Conservation (phyloP, 2,113 vertebrate genomes). For the Sinosuthora webbiana region DNA sequence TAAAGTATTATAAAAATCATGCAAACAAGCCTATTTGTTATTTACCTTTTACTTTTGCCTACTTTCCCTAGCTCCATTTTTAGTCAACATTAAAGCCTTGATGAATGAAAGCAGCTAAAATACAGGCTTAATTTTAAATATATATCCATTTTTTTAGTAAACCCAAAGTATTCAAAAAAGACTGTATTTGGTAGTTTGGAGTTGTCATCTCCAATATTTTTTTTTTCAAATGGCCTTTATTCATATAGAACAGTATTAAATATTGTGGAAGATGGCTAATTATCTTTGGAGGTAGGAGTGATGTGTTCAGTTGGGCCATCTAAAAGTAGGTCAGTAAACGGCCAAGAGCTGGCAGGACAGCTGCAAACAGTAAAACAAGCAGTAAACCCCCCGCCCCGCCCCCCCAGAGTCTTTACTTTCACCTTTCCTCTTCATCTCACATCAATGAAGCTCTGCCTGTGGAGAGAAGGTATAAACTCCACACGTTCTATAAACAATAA, state of each 20-base stretch:
- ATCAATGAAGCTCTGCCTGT: rapidly evolving
- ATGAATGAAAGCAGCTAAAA: not conserved
- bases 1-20: not conserved
- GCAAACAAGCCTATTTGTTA: not conserved
- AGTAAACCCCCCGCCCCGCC: not conserved
- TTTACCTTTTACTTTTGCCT: not conserved
- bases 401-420: not conserved
- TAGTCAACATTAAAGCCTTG: not conserved
- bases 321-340: not conserved
- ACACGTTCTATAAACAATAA: not conserved
- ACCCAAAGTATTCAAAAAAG: not conserved
- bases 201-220: not conserved
- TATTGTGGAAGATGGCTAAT: not conserved
- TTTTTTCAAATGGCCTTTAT: not conserved
- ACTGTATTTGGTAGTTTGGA: not conserved
- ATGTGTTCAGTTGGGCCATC: not conserved
- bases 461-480: not conserved
- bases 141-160: not conserved
- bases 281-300: not conserved
- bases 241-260: not conserved
- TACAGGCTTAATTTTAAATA: not conserved
- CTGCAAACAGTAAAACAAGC: not conserved
- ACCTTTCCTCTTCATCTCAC: not conserved
- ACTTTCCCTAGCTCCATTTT: not conserved
- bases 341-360: not conserved